These are phyloP conservation scores for Aselliscus stoliczkanus DNA, from an alignment of 2,797 vertebrate species.

Conservation along the genomic window DNA sequence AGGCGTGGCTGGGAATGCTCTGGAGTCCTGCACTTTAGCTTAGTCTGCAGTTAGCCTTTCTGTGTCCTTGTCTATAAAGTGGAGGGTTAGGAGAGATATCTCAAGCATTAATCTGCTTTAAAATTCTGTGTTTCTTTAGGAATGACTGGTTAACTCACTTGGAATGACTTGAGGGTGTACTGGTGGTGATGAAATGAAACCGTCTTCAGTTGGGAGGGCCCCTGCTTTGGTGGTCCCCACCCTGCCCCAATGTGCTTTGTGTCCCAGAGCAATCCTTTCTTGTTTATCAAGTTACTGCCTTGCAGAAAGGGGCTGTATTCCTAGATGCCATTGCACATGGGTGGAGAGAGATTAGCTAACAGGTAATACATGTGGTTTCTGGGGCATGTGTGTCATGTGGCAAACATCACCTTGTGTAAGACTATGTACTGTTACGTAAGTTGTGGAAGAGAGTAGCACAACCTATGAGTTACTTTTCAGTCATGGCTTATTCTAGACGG, in stretches of 20 bases:
- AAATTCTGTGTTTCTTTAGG: background rate
- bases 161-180: background rate
- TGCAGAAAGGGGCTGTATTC: background rate
- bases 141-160: background rate
- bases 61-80: background rate
- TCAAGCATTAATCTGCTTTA: too few species aligned
- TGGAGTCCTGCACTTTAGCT: background rate
- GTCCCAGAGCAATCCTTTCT: background rate
- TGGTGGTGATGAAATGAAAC: background rate
- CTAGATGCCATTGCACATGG: background rate
- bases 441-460: background rate
- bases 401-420: background rate
- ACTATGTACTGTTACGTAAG: accelerated
- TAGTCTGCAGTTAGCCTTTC: background rate
- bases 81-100: too few species aligned
- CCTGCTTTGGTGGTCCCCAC: background rate
- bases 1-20: accelerated
- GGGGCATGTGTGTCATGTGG: background rate
- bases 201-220: background rate
- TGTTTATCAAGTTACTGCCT: background rate
- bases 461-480: background rate
- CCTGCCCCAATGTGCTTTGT: background rate
- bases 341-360: background rate
- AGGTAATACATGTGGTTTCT: background rate
- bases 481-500: background rate